Base-by-base conservation (phyloP, 1,140 invertebrate genomes). In the Mamestra configurata region DNA sequence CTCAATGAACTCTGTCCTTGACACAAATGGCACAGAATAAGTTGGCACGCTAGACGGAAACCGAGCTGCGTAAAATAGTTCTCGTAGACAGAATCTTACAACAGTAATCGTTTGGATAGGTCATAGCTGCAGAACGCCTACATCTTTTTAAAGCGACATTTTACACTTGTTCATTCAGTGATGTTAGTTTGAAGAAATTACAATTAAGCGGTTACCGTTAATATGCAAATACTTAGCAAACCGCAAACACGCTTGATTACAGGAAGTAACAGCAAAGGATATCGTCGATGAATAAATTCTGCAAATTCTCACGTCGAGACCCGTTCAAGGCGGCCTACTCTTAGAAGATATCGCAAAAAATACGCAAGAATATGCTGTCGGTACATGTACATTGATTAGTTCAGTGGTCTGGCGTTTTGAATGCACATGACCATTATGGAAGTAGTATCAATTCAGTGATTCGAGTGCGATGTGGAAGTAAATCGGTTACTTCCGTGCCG, bases 1-100 rank as follows among this genome's bases (percentile, higher is more conserved):
- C 20, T 57, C 24, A 76, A 46, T 76, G 22, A 76, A 57, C 53
- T 75, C 57, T 76, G 20, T 61, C 73, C 55, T 61, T 76, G 73
- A 49, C 73, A 57, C 51, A 57, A 40, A 64, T 64, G 20, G n/a
- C 18, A 57, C 6, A 75, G 35, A 59, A 59, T 22, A n/a, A 75
- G 20, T 57, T 43, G 35, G 68, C 66, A 49, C 66, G 66, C 11
- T 49, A 40, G 35, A 66, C 10, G 40, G 49, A 70, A 70, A 70
- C 40, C 11, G 15, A 70, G 22, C 10, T 15, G 20, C 22, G n/a
- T 27, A 70, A 70, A 70, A 66, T 66, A 66, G n/a, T 27, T 27
- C 53, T 7, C 22, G 15, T 35, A 61, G 24, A 61, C 27, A 18
- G 10, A 24, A 20, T 40, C n/a, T 24, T 64, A 46, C 20, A 40